Evolutionary conservation across 1,140 invertebrate genomes (phyloP).

Genomic region (Meloidogyne chitwoodi): DNA sequence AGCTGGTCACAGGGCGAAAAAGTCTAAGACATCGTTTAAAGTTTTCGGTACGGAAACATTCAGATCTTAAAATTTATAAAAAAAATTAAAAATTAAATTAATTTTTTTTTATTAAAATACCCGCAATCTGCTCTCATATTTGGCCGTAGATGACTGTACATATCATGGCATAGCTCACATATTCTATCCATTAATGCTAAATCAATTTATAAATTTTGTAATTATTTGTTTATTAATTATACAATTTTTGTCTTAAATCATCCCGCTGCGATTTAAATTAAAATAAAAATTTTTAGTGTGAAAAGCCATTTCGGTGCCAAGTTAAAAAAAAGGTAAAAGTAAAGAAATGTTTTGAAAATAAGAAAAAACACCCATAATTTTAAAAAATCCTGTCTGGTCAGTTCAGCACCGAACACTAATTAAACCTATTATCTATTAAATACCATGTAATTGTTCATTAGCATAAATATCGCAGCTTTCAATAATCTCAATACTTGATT

Average conservation of each 20-base stretch:
- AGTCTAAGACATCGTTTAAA: slow-evolving; percentile 46
- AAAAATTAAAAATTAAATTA: too few species aligned
- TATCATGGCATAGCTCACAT: slow-evolving; percentile 52
- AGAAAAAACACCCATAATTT: too few species aligned
- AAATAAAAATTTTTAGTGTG: too few species aligned
- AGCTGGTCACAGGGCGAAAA: slow-evolving; percentile 21
- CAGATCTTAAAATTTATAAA: slow-evolving; percentile 40
- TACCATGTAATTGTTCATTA: slow-evolving; percentile 15
- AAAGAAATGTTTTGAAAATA: too few species aligned
- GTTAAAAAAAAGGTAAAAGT: too few species aligned
- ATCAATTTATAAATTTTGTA: neutral
- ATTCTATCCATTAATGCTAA: slow-evolving; percentile 46
- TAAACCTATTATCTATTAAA: neutral
- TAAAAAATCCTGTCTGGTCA: too few species aligned
- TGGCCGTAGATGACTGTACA: slow-evolving; percentile 45
- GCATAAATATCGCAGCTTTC: slow-evolving; percentile 12
- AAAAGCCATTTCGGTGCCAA: too few species aligned
- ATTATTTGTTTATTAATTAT: neutral
- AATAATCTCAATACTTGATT: neutral
- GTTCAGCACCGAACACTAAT: neutral
- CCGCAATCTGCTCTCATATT: slow-evolving; percentile 50
- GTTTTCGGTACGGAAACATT: slow-evolving; percentile 41
- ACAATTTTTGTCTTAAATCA: too few species aligned
- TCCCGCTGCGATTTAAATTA: too few species aligned
- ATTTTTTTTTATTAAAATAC: slow-evolving; percentile 23